Evolutionary conservation across 2,888 invertebrate genomes (phyloP).

Genomic region (Hedya salicella): DNA sequence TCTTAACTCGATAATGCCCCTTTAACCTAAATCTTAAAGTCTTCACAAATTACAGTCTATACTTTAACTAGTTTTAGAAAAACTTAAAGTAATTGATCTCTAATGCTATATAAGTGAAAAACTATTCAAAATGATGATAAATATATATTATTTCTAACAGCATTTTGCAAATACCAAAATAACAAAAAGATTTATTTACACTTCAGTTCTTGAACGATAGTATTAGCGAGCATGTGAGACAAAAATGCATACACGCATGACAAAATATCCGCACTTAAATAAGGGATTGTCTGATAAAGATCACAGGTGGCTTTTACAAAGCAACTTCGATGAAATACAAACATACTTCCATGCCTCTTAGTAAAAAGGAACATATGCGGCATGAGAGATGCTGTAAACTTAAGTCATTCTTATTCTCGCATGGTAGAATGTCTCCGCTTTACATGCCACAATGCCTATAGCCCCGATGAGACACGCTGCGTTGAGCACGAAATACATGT

Average conservation of each 20-base stretch:
- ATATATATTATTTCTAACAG: too few species aligned
- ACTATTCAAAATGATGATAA: too few species aligned
- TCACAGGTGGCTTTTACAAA: slow-evolving; percentile 17
- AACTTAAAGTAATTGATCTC: too few species aligned
- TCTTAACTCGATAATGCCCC: too few species aligned
- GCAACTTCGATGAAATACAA: slow-evolving; percentile 21
- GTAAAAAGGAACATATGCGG: not conserved
- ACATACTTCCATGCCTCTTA: not conserved
- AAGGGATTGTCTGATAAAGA: slow-evolving; percentile 1
- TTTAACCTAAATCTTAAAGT: too few species aligned
- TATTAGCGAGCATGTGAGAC: too few species aligned
- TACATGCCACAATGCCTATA: not conserved
- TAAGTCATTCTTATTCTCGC: not conserved
- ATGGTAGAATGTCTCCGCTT: slow-evolving; percentile 15
- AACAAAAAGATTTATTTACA: too few species aligned
- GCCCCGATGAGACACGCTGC: not conserved
- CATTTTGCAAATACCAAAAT: too few species aligned
- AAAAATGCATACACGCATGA: not conserved
- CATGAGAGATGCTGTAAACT: not conserved
- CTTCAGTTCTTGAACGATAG: too few species aligned
- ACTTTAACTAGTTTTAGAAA: too few species aligned
- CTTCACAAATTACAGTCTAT: too few species aligned
- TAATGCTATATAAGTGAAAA: too few species aligned
- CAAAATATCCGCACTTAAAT: not conserved
- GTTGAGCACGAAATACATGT: slow-evolving; percentile 10